Percentiles rank a stretch among this genome's conserved stretches.
These are phyloP conservation scores for Vespertilio murinus DNA, from an alignment of 2,797 vertebrate genomes.

Conservation along the genomic window DNA sequence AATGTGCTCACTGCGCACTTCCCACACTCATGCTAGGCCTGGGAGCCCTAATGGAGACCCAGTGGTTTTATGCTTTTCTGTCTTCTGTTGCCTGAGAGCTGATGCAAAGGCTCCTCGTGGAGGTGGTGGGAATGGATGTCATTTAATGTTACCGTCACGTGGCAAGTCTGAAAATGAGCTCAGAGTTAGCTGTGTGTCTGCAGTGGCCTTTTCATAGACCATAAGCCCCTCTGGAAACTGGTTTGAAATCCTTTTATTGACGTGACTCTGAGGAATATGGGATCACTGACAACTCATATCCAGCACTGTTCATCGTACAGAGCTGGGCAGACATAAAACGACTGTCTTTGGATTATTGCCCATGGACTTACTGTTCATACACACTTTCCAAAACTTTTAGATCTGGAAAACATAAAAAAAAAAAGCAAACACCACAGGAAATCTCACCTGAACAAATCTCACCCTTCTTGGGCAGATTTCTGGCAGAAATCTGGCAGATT, in stretches of 20 bases:
- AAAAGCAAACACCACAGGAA: conserved; percentile 17
- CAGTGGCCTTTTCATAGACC: conserved; percentile 41
- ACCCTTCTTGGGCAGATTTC: conserved; percentile 60
- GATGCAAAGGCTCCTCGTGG: conserved; percentile 25
- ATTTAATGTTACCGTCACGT: conserved; percentile 32
- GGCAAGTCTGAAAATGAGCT: conserved; percentile 48
- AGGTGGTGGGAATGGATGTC: conserved; percentile 39
- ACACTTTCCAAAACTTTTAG: conserved; percentile 61
- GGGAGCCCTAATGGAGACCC: conserved; percentile 9
- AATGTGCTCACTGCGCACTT: conserved; percentile 35
- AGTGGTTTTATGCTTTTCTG: conserved; percentile 39
- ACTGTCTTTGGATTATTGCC: conserved; percentile 67
- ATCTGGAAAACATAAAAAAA: conserved; percentile 68
- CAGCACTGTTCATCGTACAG: conserved; percentile 41
- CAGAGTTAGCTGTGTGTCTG: background rate
- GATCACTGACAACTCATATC: conserved; percentile 34
- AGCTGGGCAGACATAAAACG: conserved; percentile 40
- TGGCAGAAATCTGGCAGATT: conserved; percentile 66
- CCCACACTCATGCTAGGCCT: background rate
- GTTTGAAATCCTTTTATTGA: conserved; percentile 52
- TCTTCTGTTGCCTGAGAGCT: conserved; percentile 11
- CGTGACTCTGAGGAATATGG: conserved; percentile 28
- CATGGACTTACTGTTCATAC: conserved; percentile 47
- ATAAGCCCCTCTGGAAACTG: conserved; percentile 46
- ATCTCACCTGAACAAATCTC: conserved; percentile 56